Evolutionary conservation across 1,140 invertebrate genomes (phyloP), one percentile per base, ranked within the genome.

Genomic region (Magallana angulata): DNA sequence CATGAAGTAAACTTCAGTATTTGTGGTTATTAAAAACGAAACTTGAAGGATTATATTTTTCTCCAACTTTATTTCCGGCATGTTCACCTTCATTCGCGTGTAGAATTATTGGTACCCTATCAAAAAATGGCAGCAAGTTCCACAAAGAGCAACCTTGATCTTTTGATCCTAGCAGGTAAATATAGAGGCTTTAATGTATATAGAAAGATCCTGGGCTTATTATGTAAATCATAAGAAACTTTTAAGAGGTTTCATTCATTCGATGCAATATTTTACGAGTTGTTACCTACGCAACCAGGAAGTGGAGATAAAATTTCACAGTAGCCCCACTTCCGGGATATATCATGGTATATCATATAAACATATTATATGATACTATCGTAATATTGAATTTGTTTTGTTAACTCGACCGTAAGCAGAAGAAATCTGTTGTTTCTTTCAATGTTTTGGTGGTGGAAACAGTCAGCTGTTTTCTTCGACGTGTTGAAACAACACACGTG

Each of bases 101-200:
- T 82, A 82, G 81, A 48, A 48, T 48, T 57, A 82, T 82, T 16
- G 81, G 48, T 57, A 82, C 57, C 80, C 68, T 76, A 87, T 84
- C 68, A 16, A 88, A 89, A 90, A 85, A 91, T 91, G 91, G 89
- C 90, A 85, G 85, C 90, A 87, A 71, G 60, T 86, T 88, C 85
- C 24, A 59, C 81, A 80, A 85, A 80, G 68, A 90, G 87, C 62
- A 87, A 83, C 68, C 86, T 91, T 59, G 91, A 91, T 88, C 90
- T 91, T 64, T 87, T 91, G 81, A 81, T 91, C 30, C 80, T 88
- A 88, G 91, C 91, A 90, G 91, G 91, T 91, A 91, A 80, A 87
- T 82, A 48, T 57, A 9, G 8, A 18, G 7, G 57, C 48, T 7
- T 56, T 6, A 57, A 7, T 7, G 3, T 82, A 48, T 3, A 58